Base-by-base conservation (phyloP, 2,797 vertebrate species). In the Acestrorhynchus altus region DNA sequence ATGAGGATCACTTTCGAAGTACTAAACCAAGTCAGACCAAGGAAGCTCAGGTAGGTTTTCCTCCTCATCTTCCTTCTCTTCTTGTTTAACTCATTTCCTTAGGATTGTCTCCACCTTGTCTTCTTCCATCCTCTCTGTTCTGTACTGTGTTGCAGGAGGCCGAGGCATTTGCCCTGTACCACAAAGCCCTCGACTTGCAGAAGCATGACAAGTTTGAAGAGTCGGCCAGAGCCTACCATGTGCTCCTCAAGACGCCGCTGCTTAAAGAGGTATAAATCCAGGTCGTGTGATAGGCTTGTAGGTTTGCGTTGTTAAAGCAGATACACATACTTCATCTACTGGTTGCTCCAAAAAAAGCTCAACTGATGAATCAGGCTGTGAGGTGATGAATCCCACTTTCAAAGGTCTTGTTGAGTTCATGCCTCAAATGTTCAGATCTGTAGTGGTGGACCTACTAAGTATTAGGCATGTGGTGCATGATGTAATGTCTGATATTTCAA, bases 161-260 rank as follows among this genome's bases (percentile, higher is more conserved):
- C 0, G 98, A 98, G 90, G 98, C 98, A 0, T 99, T 99, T 91
- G 95, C 98, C 79, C 89, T 99, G 46, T 99, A 99, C 78, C 96
- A 99, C 88, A 96, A 96, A 90, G 98, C 98, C 39, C 91, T 99
- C 88, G 98, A 99, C 88, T 95, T 99, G 69, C 98, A 99, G 89
- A 99, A 99, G 80, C 97, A 98, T n/a, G 98, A 99, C 89, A 92
- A 93, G 64, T 98, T 96, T 88, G 97, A 98, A 54, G 97, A 98
- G 51, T 99, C 98, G 12, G 93, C 96, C 69, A 96, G 94, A 81
- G 98, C 98, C 59, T 99, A 99, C 84, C 96, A 98, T 79, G 95
- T 97, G 76, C 95, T 99, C 1, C 94, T 99, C 64, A 96, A 97
- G 89, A 98, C 96, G 0, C 96, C 95, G 6, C 92, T 99, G 68